Evolutionary conservation across 2,797 vertebrate genomes (phyloP).

Genomic region (Streptopelia turtur): DNA sequence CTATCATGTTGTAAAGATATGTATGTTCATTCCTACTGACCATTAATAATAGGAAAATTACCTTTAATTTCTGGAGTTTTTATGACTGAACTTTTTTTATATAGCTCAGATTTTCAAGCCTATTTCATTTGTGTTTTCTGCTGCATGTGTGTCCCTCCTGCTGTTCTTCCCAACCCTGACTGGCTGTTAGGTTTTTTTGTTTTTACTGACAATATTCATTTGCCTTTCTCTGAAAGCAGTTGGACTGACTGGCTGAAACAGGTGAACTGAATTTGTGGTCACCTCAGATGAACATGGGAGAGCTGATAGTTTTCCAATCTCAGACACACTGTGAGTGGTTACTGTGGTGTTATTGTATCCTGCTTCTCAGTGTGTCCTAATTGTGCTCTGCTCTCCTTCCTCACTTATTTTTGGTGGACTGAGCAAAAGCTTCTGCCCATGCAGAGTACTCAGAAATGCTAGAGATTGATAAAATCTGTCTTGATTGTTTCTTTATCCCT

Average conservation of each 20-base stretch:
- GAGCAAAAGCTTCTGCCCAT: neutral
- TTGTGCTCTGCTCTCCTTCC: neutral
- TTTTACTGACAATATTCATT: neutral
- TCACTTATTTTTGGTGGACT: neutral
- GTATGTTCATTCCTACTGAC: neutral
- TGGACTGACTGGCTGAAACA: neutral
- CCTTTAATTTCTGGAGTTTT: neutral
- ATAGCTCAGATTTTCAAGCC: neutral
- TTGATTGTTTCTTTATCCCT: neutral
- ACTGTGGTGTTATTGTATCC: neutral
- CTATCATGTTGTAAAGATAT: neutral
- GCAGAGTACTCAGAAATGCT: neutral
- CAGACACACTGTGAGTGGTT: neutral
- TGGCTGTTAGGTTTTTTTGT: neutral
- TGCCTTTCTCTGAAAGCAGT: neutral
- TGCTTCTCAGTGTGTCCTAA: neutral
- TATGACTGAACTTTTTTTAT: neutral
- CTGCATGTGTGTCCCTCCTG: neutral
- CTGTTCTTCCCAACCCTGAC: neutral
- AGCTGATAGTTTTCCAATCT: neutral
- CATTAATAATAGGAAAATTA: neutral
- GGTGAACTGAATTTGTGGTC: neutral
- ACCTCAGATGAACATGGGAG: neutral
- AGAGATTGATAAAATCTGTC: neutral
- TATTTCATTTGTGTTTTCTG: neutral